Evolutionary conservation across 37 sponge, comb jelly and placozoan species (phyloP).

Genomic region (Spongilla lacustris): DNA sequence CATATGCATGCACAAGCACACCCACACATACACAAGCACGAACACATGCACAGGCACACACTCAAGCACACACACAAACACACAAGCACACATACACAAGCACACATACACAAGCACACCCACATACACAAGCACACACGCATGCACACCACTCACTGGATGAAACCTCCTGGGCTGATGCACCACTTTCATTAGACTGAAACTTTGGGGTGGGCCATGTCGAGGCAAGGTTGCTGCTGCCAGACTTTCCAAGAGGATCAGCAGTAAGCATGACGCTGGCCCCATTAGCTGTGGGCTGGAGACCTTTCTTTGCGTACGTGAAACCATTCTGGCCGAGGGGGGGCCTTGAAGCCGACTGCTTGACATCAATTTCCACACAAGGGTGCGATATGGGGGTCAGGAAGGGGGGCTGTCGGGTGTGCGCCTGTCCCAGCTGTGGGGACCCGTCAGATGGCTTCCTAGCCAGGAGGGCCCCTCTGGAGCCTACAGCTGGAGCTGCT

Average conservation of each 20-base stretch:
- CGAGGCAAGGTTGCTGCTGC: conserved; percentile 4
- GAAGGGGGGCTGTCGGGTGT: background rate
- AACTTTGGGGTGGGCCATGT: background rate
- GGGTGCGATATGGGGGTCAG: background rate
- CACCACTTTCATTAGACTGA: background rate
- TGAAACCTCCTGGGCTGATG: background rate
- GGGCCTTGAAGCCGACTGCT: background rate
- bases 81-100: background rate
- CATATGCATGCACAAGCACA: too few species aligned
- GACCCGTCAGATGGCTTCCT: background rate
- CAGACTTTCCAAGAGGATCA: background rate
- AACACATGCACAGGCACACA: too few species aligned
- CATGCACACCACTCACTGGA: conserved; percentile 20
- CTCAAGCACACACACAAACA: background rate
- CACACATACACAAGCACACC: background rate
- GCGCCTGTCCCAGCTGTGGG: background rate
- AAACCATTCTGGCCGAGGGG: background rate
- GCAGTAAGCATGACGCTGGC: background rate
- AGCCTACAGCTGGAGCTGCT: background rate
- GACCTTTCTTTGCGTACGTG: background rate
- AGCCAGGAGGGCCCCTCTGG: background rate
- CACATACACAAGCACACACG: background rate
- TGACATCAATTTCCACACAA: background rate
- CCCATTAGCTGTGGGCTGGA: background rate
- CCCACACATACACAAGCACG: too few species aligned